Conservation (phyloP, 2,113 vertebrate genomes). For the Sialia sialis region DNA sequence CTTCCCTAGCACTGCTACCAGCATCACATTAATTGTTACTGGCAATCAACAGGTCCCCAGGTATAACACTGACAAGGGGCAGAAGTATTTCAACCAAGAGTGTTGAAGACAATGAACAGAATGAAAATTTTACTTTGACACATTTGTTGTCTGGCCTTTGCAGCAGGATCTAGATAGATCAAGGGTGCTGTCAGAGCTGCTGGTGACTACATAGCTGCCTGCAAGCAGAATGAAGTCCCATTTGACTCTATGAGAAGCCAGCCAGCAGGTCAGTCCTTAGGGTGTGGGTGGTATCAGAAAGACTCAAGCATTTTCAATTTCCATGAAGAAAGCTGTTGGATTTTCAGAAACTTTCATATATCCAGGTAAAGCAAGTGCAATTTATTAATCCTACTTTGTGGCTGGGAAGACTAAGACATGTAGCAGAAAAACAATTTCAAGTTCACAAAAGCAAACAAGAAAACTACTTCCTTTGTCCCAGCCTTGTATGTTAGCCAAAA, state of each 20-base stretch:
- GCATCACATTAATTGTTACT: background rate
- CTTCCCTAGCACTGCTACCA: background rate
- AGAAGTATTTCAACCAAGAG: background rate
- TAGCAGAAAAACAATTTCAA: background rate
- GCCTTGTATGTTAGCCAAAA: background rate
- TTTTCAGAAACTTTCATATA: background rate
- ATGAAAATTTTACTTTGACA: background rate
- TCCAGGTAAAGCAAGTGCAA: background rate
- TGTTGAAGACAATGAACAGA: background rate
- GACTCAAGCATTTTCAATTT: background rate
- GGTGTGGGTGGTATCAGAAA: background rate
- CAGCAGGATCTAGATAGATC: background rate
- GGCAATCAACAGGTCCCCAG: background rate
- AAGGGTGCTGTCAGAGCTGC: background rate
- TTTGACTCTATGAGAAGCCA: background rate
- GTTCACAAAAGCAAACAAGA: background rate
- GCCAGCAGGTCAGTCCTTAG: background rate
- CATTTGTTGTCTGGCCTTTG: background rate
- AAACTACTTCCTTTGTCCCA: background rate
- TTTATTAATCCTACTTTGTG: background rate
- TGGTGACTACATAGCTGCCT: background rate
- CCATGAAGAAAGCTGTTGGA: background rate
- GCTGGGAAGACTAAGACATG: background rate
- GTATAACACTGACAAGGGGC: background rate
- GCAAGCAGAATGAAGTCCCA: background rate